Base-by-base conservation (phyloP, 2,113 vertebrate species). In the Pelodiscus sinensis region DNA sequence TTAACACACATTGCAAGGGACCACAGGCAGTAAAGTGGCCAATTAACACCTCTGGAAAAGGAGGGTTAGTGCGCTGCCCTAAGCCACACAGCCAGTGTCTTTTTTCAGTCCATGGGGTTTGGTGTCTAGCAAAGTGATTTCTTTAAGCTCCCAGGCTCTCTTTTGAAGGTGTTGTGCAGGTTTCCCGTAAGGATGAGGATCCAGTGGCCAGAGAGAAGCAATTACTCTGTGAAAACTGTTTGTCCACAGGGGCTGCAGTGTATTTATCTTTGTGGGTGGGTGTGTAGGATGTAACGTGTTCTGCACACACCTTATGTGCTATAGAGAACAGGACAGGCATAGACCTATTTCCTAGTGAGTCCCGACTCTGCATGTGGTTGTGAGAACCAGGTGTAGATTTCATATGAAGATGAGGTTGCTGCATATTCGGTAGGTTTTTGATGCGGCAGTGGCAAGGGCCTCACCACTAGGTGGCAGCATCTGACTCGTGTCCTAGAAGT, bases 391-490 rank as follows among this genome's bases (percentile, higher is more conserved):
- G 24, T 50, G 38, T 27, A 50, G 77, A 22, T 79, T 35, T 31
- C 56, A 16, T 4, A 3, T 24, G 35, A 29, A 87, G 22, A 78
- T 57, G 38, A 38, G 10, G 27, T 57, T 79, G 2, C 82, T 60
- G 1, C 0, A 85, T 12, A 3, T 79, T 84, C 56, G 0, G 10
- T 54, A 31, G 68, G 0, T 14, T 35, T 27, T 9, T 35, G 0
- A 2, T 35, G 1, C 2, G 88, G 94, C 52, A 8, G 4, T 88
- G 87, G 68, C 94, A 9, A 79, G 52, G 73, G 54, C 3, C 27
- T 92, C 5, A 0, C 96, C 96, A 54, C 96, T 94, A 93, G 96
- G 94, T 94, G 97, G 96, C 96, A 88, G 27, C 71, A 31, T 71
- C 82, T 22, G 71, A 7, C 79, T 78, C 9, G 1, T 51, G 2